These are phyloP conservation scores for Drosophila lutescens DNA, from an alignment of 2,888 invertebrate species.

Conservation along the genomic window DNA sequence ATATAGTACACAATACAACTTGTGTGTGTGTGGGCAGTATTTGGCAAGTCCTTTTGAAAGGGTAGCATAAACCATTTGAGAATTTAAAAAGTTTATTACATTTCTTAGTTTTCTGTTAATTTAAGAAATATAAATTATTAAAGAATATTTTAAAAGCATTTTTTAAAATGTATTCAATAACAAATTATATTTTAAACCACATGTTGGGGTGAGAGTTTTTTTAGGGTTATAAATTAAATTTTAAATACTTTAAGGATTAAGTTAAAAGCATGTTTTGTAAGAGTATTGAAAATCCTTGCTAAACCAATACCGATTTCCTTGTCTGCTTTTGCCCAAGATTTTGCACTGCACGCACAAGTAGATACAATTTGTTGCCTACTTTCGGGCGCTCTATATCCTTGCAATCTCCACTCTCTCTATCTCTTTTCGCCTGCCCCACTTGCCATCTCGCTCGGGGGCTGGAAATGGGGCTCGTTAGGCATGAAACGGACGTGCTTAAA, in stretches of 20 bases:
- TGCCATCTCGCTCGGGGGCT: conserved; percentile 27
- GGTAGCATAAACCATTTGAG: neutral
- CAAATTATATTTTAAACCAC: no score
- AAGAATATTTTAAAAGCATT: no score
- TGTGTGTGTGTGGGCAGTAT: conserved; percentile 2
- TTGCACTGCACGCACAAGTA: conserved; percentile 20
- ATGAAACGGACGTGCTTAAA: conserved; percentile 78
- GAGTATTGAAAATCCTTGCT: neutral
- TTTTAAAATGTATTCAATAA: no score
- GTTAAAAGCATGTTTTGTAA: neutral
- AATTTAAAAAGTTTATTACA: no score
- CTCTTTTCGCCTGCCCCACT: conserved; percentile 8
- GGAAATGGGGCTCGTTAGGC: conserved; percentile 73
- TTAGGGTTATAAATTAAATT: neutral
- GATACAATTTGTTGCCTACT: conserved; percentile 66
- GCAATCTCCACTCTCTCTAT: neutral
- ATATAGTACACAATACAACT: conserved; percentile 47
- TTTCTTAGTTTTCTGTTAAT: no score
- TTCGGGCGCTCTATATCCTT: conserved; percentile 44
- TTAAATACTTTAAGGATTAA: neutral
- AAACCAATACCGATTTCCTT: neutral
- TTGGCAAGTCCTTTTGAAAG: conserved; percentile 8
- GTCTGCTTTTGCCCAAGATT: neutral
- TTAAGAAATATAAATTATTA: no score
- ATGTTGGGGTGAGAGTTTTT: neutral